Percentiles rank a stretch among this genome's conserved stretches.
Evolutionary conservation across 2,113 vertebrate genomes (phyloP).

Genomic region (Otus sunia): DNA sequence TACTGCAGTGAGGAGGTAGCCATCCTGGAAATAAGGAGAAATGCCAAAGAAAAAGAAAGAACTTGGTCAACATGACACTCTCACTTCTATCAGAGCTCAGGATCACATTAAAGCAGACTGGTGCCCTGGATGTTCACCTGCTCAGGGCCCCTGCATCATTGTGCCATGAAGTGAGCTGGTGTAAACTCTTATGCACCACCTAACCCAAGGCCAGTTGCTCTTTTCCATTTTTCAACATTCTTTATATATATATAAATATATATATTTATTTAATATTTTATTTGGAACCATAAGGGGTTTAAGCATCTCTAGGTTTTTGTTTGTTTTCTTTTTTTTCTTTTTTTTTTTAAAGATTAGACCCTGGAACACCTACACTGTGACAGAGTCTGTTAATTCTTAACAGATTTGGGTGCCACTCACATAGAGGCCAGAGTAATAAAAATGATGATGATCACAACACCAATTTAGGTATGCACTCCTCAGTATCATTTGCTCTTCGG

Average conservation of each 20-base stretch:
- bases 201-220: neutral
- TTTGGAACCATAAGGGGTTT: neutral
- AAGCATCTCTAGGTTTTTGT: neutral
- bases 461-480: neutral
- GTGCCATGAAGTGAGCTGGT: neutral
- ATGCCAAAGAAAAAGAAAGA: neutral
- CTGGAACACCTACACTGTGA: neutral
- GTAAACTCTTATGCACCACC: neutral
- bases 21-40: neutral
- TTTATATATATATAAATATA: neutral
- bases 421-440: neutral
- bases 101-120: neutral
- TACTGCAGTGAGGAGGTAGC: neutral
- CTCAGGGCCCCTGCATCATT: fast-evolving
- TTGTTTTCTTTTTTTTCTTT: no score
- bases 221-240: neutral
- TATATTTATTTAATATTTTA: neutral
- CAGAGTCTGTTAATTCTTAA: neutral
- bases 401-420: neutral
- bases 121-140: neutral
- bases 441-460: neutral
- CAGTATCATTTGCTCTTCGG: neutral
- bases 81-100: neutral
- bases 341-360: neutral
- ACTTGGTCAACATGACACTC: neutral